These are phyloP conservation scores for Coenobita brevimanus DNA, from an alignment of 1,140 invertebrate species.

Conservation along the genomic window DNA sequence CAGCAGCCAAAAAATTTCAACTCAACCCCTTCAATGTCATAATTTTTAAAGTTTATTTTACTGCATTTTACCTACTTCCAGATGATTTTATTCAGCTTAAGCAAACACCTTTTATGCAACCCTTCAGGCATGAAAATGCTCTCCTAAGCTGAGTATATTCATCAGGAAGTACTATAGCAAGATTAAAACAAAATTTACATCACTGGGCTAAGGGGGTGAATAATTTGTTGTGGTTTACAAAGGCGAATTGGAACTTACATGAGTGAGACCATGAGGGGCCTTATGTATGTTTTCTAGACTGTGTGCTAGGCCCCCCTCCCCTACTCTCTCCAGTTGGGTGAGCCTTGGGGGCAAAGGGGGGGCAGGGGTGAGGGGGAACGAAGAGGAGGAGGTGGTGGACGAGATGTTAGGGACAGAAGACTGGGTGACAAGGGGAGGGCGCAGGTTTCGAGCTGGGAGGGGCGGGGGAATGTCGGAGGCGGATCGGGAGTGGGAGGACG, in stretches of 20 bases:
- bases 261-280: conserved; percentile 58
- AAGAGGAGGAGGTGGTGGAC: conserved; percentile 68
- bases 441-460: conserved; percentile 64
- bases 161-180: no score
- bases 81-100: no score
- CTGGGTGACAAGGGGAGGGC: conserved; percentile 68
- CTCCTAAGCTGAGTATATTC: no score
- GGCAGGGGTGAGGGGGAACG: conserved; percentile 73
- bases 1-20: no score
- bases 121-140: no score
- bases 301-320: conserved; percentile 66
- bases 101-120: no score
- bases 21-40: no score
- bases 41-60: no score
- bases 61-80: no score
- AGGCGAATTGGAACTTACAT: conserved; percentile 50
- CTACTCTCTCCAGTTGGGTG: conserved; percentile 59
- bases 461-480: conserved; percentile 70
- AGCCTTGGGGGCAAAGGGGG: conserved; percentile 79
- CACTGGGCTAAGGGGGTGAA: no score
- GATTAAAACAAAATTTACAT: no score
- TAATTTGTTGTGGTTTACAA: no score
- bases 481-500: conserved; percentile 41
- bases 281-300: conserved; percentile 69
- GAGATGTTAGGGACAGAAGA: conserved; percentile 68